These are phyloP conservation scores for Parotocinclus haroldoi DNA, from an alignment of 2,797 vertebrate species.

Conservation along the genomic window DNA sequence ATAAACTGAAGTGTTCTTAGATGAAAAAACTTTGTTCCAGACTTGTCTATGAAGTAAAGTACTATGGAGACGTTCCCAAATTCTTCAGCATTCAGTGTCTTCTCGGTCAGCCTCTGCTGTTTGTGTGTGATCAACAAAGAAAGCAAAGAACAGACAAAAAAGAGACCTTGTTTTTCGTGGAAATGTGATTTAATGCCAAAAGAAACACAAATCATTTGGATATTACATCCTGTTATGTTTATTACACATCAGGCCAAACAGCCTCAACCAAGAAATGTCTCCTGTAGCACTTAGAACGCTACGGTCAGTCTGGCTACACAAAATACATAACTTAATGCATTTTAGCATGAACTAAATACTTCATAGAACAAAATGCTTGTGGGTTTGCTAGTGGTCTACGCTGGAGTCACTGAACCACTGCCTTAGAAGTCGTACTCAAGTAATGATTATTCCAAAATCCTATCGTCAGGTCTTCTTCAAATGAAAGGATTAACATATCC, in stretches of 20 bases:
- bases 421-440: constrained; percentile 4
- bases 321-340: constrained; percentile 1
- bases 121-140: neutral
- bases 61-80: constrained; percentile 1
- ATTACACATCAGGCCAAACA: constrained; percentile 36
- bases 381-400: constrained; percentile 21
- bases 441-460: constrained; percentile 2
- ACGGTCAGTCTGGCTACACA: constrained; percentile 9
- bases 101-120: constrained; percentile 4
- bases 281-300: constrained; percentile 9
- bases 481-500: constrained; percentile 27
- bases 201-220: constrained; percentile 25
- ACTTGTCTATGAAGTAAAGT: neutral
- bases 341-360: constrained; percentile 14
- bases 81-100: constrained; percentile 5
- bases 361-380: constrained; percentile 5
- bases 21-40: constrained; percentile 2
- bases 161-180: constrained; percentile 15
- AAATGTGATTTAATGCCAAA: constrained; percentile 19
- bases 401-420: constrained; percentile 10
- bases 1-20: neutral
- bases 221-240: constrained; percentile 33
- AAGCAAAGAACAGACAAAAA: constrained; percentile 10
- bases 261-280: constrained; percentile 5
- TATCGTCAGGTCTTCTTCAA: neutral